Conservation (phyloP, 2,113 vertebrate genomes). For the Xyliphius kryptos region DNA sequence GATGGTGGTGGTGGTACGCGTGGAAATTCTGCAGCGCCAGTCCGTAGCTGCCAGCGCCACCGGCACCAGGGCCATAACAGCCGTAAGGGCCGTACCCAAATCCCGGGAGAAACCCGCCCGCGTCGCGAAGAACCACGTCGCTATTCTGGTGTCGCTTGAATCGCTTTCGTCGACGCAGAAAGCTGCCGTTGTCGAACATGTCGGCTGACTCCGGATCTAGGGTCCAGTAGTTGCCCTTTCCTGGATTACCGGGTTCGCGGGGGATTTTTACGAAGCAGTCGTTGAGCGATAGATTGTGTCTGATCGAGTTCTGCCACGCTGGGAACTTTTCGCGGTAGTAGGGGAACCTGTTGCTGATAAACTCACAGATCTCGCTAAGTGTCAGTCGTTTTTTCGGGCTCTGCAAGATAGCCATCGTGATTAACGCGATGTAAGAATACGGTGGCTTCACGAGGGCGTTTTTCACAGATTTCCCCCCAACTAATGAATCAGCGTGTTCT, state of each 20-base stretch:
- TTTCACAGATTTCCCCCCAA: conserved; percentile 73
- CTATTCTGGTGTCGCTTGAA: conserved; percentile 84
- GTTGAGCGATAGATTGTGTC: conserved; percentile 87
- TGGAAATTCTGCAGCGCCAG: conserved; percentile 87
- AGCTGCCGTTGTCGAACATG: conserved; percentile 93
- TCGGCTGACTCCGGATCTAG: conserved; percentile 91
- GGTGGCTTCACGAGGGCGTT: conserved; percentile 80
- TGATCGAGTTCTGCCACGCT: conserved; percentile 90
- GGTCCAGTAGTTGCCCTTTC: conserved; percentile 94
- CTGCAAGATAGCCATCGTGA: conserved; percentile 96
- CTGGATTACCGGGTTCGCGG: conserved; percentile 81
- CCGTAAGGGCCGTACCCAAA: conserved; percentile 92
- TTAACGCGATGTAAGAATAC: conserved; percentile 92
- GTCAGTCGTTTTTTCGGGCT: conserved; percentile 91
- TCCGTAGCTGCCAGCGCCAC: conserved; percentile 75
- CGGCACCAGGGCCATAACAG: conserved; percentile 58
- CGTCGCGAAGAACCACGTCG: conserved; percentile 78
- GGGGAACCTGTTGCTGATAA: conserved; percentile 91
- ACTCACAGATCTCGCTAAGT: conserved; percentile 94
- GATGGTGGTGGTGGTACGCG: conserved; percentile 64
- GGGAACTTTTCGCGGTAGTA: conserved; percentile 94
- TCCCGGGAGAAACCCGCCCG: conserved; percentile 83
- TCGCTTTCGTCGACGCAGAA: conserved; percentile 85
- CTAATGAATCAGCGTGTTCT: too few relatives aligned
- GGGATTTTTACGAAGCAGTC: conserved; percentile 93